Evolutionary conservation across 2,888 invertebrate species (phyloP), one percentile per base, ranked within the genome.

Genomic region (Linyphia triangularis): DNA sequence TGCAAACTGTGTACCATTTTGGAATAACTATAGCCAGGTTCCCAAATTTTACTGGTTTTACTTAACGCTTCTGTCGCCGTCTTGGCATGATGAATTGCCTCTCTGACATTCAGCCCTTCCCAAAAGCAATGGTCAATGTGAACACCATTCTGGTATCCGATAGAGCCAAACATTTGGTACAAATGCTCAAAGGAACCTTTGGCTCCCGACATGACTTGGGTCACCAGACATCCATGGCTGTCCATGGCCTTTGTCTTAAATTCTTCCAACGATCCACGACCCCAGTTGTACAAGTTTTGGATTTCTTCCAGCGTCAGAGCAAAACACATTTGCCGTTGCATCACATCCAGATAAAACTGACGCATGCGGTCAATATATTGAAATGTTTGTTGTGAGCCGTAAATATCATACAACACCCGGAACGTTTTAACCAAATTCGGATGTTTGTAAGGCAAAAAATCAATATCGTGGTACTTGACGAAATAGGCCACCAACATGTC

Each of bases 391-490:
- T 33, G 10, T 4, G 84, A 84, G 10, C 84, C 84, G 7, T 75
- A 59, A 10, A 75, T 13, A 33, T 75, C 75, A 26, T 75, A 69
- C 7, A 84, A 43, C 6, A 65, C 67, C n/a, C 30, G 24, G n/a
- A 84, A 75, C 0, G 73, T 84, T n/a, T 24, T 51, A 16, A n/a
- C 22, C 16, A 83, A 26, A 51, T 37, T 10, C 9, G 19, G 19
- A n/a, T 40, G 19, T 43, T 72, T 84, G n/a, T 75, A 75, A 0
- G 67, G 84, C 3, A 84, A 65, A 33, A 83, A 83, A 63, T 73
- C 43, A 24, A 83, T 83, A 37, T 63, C 22, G 16, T 84, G 33
- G 9, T 43, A 19, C n/a, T 30, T 33, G 5, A 67, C 9, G 16
- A 51, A 33, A 37, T 37, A 84, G 6, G 51, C 83, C 9, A 57